Base-by-base conservation (phyloP, 2,888 invertebrate genomes). In the Pachycephus smyrnensis region DNA sequence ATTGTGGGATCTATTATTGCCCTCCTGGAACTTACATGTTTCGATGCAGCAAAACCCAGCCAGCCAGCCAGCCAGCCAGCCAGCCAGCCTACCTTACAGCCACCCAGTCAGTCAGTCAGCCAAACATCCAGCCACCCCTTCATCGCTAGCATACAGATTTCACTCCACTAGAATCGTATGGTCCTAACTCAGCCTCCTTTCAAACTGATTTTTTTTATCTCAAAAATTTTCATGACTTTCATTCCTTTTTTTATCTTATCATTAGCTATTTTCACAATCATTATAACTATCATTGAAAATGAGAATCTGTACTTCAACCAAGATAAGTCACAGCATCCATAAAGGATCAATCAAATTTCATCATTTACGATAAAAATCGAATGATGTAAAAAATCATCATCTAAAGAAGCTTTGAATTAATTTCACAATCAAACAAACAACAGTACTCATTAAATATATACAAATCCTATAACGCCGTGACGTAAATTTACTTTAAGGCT, bases 1-100 rank as follows among this genome's bases (percentile, higher is more conserved):
- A 90, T 90, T 90, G 90, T 90, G 86, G 86, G 87, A 85, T 87
- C 89, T 88, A 89, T 90, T 90, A 90, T 90, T 90, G 88, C 89
- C 88, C 86, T 86, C 86, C 87, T 86, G 85, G 89, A 89, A 89
- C 33, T 88, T 88, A 86, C 85, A 86, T 87, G 87, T 89, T 87
- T 86, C 86, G 88, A 88, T 77, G 79, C 79, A 80, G 79, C 80
- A 81, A 80, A 81, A 82, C 81, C 81, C 73, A 79, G 40, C 30
- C 37, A 69, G 35, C 23, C 75, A 35, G 23, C 69, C 15, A 76
- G 73, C 81, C 80, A 83, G 73, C 71, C 77, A 80, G 75, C 80
- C 79, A 77, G 36, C 79, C 82, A 82, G 76, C 76, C 82, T 77
- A 78, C 77, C 37, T 37, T 37, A 37, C 37, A 37, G 37, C 69